Evolutionary conservation across 2,888 invertebrate species (phyloP).

Genomic region (Philonicus albiceps): DNA sequence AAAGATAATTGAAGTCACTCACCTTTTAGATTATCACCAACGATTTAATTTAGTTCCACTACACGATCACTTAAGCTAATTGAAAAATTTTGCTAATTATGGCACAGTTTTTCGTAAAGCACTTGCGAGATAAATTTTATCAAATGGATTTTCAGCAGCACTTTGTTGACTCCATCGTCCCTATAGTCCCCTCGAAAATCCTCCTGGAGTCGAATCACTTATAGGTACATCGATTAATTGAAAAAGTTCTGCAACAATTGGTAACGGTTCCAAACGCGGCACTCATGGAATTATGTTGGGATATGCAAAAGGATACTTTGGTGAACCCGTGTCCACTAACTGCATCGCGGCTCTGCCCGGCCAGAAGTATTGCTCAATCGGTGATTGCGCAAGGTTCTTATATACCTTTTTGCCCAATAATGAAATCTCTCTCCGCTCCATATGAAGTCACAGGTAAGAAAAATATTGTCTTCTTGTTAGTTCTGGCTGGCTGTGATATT

Average conservation of each 20-base stretch:
- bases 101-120: background rate
- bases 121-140: constrained; percentile 4
- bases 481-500: constrained; percentile 40
- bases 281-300: background rate
- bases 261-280: background rate
- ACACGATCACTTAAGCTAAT: background rate
- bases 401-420: constrained; percentile 53
- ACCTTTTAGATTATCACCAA: background rate
- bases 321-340: constrained; percentile 48
- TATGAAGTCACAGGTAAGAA: constrained; percentile 33
- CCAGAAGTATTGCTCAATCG: constrained; percentile 55
- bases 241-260: background rate
- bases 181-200: background rate
- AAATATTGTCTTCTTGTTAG: constrained; percentile 31
- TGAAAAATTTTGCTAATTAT: background rate
- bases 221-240: background rate
- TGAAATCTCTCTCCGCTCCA: constrained; percentile 37
- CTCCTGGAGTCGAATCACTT: constrained; percentile 12
- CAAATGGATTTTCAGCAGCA: constrained; percentile 17
- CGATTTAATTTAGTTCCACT: background rate
- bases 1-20: background rate
- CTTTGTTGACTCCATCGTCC: background rate
- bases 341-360: constrained; percentile 54
- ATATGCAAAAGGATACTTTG: constrained; percentile 1
- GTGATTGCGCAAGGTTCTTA: constrained; percentile 55